Percentiles rank a stretch among this genome's conserved stretches.
These are phyloP conservation scores for Phyllotreta cruciferae DNA, from an alignment of 2,888 invertebrate genomes.

Conservation along the genomic window DNA sequence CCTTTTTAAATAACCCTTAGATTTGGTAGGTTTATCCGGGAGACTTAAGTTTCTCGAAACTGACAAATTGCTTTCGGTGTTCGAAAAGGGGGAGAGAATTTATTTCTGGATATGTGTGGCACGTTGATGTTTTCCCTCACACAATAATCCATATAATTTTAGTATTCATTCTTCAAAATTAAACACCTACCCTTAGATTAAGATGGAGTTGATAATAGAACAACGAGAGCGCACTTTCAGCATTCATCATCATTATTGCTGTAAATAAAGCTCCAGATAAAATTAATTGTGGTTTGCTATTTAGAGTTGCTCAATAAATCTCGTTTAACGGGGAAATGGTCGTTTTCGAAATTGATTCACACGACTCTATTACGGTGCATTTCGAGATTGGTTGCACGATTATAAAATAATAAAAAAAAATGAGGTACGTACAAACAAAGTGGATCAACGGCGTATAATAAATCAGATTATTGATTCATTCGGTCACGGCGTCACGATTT, in stretches of 20 bases:
- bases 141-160: conserved; percentile 14
- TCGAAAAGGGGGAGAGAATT: conserved; percentile 30
- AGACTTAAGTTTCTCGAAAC: conserved; percentile 40
- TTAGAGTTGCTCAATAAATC: no score
- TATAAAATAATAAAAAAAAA: no score
- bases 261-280: no score
- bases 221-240: no score
- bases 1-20: conserved; percentile 32
- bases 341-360: no score
- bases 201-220: no score
- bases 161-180: background rate
- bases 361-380: no score
- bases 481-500: conserved; percentile 31
- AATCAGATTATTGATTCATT: conserved; percentile 28
- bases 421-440: background rate
- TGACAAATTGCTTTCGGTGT: conserved; percentile 42
- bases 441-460: conserved; percentile 31
- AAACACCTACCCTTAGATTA: no score
- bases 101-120: conserved; percentile 27
- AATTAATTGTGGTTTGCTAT: no score
- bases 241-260: no score
- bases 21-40: conserved; percentile 31
- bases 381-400: no score
- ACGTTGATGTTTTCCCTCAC: conserved; percentile 21
- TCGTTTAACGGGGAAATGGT: no score